Evolutionary conservation across 2,797 vertebrate genomes (phyloP).

Genomic region (Petrocephalus schoutedeni): DNA sequence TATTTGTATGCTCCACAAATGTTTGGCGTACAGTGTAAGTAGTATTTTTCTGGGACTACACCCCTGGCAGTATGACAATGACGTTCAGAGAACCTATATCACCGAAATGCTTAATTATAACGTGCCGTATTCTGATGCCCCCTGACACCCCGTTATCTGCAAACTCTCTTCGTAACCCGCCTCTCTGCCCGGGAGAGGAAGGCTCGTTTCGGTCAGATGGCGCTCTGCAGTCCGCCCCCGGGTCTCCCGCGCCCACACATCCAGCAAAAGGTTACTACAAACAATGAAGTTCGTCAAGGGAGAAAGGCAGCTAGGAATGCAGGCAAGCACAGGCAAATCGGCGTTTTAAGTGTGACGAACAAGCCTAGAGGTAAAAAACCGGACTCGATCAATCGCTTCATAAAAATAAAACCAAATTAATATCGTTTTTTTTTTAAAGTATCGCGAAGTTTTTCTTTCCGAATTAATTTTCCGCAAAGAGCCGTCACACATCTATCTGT

Average conservation of each 20-base stretch:
- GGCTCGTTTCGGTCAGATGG: slow-evolving; percentile 79
- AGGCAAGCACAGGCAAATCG: slow-evolving; percentile 22
- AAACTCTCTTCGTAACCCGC: slow-evolving; percentile 63
- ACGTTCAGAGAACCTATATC: neutral
- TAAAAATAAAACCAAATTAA: neutral
- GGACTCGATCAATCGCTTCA: neutral
- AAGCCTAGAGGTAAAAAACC: slow-evolving; percentile 13
- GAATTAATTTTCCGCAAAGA: neutral
- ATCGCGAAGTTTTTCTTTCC: neutral
- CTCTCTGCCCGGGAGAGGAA: slow-evolving; percentile 72
- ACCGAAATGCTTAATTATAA: slow-evolving; percentile 14
- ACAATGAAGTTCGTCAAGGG: slow-evolving; percentile 69
- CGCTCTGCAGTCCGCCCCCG: slow-evolving; percentile 77
- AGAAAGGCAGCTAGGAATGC: slow-evolving; percentile 66
- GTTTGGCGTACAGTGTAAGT: neutral
- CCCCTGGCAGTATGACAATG: neutral
- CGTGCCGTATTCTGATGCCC: slow-evolving; percentile 29
- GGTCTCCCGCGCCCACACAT: slow-evolving; percentile 77
- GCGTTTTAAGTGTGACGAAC: slow-evolving; percentile 14
- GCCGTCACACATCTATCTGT: neutral
- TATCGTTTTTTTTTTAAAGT: neutral
- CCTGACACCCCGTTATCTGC: slow-evolving; percentile 48
- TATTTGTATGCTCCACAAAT: neutral
- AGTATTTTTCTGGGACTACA: neutral
- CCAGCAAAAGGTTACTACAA: slow-evolving; percentile 70